phyloP scores from a whole-genome alignment of 2,113 vertebrate genomes.

The Typhlomys cinereus region DNA sequence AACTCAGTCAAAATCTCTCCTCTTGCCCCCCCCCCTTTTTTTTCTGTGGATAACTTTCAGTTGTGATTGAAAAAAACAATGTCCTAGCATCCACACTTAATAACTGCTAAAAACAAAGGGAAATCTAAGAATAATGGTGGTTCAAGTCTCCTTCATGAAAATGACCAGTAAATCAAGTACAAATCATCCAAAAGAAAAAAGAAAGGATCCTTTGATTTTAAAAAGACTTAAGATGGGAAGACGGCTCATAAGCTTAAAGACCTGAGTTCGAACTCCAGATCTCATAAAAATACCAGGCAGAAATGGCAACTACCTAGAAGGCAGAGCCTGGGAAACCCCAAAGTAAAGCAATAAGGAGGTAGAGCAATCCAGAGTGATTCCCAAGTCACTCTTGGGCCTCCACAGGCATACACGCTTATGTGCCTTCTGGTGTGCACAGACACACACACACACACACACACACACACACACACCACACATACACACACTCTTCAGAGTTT shows the following conservation, averaged over 20 bases:
- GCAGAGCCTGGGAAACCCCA: not conserved
- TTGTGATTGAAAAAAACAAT: not conserved
- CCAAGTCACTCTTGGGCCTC: too few relatives aligned
- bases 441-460: too few relatives aligned
- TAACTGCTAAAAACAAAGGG: not conserved
- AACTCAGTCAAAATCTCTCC: not conserved
- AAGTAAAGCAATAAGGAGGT: too few relatives aligned
- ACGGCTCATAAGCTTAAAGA: too few relatives aligned
- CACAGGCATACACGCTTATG: too few relatives aligned
- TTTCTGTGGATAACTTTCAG: conserved; percentile 16
- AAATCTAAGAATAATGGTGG: not conserved
- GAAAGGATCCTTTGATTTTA: not conserved
- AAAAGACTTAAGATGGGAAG: not conserved
- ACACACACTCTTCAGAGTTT: not conserved
- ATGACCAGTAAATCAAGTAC: conserved; percentile 9
- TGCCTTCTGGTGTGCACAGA: too few relatives aligned
- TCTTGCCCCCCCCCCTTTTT: not conserved
- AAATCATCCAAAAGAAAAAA: not conserved
- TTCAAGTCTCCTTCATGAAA: not conserved
- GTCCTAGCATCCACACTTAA: not conserved
- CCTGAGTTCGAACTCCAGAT: too few relatives aligned
- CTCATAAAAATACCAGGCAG: too few relatives aligned
- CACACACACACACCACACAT: too few relatives aligned
- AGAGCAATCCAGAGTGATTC: too few relatives aligned
- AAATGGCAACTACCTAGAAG: not conserved